These are phyloP conservation scores for Carposina sasakii DNA, from an alignment of 1,140 invertebrate species.

Conservation along the genomic window DNA sequence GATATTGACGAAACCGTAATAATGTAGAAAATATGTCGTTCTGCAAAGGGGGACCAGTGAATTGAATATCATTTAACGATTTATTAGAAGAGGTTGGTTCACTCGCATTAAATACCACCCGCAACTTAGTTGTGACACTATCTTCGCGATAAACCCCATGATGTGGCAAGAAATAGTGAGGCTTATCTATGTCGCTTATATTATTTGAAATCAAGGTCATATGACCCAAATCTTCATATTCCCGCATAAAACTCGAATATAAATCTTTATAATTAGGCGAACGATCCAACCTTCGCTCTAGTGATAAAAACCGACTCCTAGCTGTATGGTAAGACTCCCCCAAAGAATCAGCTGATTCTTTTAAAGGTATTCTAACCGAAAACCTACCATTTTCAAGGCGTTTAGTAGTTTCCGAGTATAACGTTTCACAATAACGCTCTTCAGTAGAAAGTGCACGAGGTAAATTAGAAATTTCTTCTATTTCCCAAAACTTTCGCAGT, in stretches of 20 bases:
- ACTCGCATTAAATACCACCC: constrained; percentile 7
- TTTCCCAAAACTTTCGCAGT: constrained; percentile 1
- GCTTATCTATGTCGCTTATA: too few species aligned
- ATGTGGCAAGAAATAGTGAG: constrained; percentile 9
- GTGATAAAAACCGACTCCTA: background rate
- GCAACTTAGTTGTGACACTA: constrained; percentile 10
- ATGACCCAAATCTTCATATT: constrained; percentile 10
- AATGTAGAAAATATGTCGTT: constrained; percentile 36
- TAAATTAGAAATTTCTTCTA: background rate
- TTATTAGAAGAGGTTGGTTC: constrained; percentile 12
- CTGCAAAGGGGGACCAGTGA: constrained; percentile 37
- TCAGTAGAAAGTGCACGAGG: constrained; percentile 11
- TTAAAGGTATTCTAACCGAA: constrained; percentile 15
- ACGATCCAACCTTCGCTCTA: background rate
- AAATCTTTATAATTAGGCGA: constrained; percentile 2
- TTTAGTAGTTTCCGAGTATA: constrained; percentile 24
- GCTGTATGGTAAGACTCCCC: background rate
- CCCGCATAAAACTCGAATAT: background rate
- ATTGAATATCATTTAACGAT: constrained; percentile 33
- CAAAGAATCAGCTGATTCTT: background rate
- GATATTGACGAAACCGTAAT: constrained; percentile 32
- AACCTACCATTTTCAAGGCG: constrained; percentile 27
- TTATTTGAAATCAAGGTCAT: too few species aligned
- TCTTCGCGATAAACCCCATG: constrained; percentile 9
- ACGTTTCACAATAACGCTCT: constrained; percentile 26